phyloP scores from a whole-genome alignment of 2,797 vertebrate species.

The Lacerta agilis region DNA sequence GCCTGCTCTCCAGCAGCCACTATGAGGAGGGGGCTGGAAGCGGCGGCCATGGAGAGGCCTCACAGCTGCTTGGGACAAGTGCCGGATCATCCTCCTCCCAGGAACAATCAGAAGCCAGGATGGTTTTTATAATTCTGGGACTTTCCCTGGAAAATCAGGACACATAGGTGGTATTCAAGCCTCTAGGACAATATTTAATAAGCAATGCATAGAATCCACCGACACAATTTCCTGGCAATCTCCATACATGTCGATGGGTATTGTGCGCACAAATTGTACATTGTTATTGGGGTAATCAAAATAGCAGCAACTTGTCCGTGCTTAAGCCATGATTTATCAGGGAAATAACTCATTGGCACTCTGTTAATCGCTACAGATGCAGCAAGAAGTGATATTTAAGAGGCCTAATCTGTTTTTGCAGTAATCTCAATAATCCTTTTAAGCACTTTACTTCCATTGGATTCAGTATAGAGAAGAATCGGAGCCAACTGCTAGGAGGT shows the following conservation, averaged over 20 bases:
- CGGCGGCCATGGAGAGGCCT: too few species aligned
- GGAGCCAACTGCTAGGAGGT: too few species aligned
- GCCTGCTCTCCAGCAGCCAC: too few species aligned
- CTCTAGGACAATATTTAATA: not conserved
- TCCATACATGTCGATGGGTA: not conserved
- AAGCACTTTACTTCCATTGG: constrained; percentile 47
- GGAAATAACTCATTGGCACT: constrained; percentile 29
- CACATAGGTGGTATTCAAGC: too few species aligned
- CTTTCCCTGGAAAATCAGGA: too few species aligned
- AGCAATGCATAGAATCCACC: not conserved
- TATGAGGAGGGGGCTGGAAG: too few species aligned
- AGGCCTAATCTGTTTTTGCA: not conserved
- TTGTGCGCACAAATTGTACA: rapidly evolving
- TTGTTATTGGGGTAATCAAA: constrained; percentile 9
- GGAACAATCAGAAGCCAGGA: too few species aligned
- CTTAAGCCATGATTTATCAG: constrained; percentile 3
- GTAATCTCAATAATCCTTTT: constrained; percentile 46
- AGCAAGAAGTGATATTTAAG: not conserved
- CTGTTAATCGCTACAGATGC: constrained; percentile 30
- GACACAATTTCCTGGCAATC: not conserved
- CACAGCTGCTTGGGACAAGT: too few species aligned
- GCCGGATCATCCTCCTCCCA: too few species aligned
- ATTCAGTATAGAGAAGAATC: constrained; percentile 17
- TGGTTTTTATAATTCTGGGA: too few species aligned
- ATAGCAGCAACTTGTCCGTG: not conserved